Base-by-base conservation (phyloP, 2,888 invertebrate species). In the Anodontia alba region DNA sequence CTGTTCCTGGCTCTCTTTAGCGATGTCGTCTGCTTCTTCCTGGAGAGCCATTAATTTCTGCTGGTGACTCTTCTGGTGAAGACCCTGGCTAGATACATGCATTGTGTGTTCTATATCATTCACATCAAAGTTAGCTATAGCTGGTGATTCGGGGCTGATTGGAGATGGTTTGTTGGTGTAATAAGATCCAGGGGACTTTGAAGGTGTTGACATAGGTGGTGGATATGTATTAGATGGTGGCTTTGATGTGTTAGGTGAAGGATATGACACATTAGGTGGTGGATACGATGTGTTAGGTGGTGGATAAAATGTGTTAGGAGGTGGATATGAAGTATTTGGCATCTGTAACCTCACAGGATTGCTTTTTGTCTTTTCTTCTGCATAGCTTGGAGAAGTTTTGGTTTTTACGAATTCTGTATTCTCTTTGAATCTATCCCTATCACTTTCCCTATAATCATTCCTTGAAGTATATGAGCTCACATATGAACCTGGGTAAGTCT, bases 1-100 rank as follows among this genome's bases (percentile, higher is more conserved):
- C 72, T 86, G 86, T 70, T 86, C 86, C 26, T 75, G 46, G 29
- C 72, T 80, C 46, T 86, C 86, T 8, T 33, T 54, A 0, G 71
- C 80, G 5, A 86, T 81, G 15, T 81, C 79, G 23, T 74, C 83
- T 5, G 79, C 81, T 36, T 86, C 86, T 42, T 83, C 86, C 31
- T 81, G 76, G 17, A 86, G 57, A 0, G 79, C 81, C 43, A 49
- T 71, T 23, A 81, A 38, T 43, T 71, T 76, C 70, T 83, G 73
- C 67, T 81, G 69, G 31, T 79, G 66, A 26, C 66, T 57, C 7
- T 66, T 51, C 69, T 83, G 74, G 66, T 83, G 76, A 1, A 86
- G 78, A 51, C 80, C 69, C 31, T 76, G 71, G 15, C 73, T 73
- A 10, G 86, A 83, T 26, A 75, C 33, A 38, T 57, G 23, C 57